Evolutionary conservation across 2,113 vertebrate species (phyloP).

Genomic region (Ginglymostoma cirratum): DNA sequence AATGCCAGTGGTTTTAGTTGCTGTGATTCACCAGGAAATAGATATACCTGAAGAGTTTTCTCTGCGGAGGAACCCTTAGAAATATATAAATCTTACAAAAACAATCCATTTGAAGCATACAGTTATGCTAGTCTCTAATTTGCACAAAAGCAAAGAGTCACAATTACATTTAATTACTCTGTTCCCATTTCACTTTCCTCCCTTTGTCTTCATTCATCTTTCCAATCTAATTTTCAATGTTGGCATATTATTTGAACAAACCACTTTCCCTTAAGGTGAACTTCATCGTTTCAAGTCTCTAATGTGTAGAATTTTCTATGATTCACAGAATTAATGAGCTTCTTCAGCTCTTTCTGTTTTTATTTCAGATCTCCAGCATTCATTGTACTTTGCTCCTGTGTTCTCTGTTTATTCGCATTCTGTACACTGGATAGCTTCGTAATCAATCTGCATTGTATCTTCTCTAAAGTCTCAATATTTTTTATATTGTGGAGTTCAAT

Average conservation of each 20-base stretch:
- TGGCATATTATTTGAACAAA: background rate
- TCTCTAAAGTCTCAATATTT: background rate
- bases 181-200: background rate
- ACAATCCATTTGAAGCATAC: background rate
- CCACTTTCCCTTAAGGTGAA: background rate
- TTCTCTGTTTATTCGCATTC: background rate
- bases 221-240: background rate
- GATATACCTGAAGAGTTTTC: background rate
- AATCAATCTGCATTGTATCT: background rate
- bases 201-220: background rate
- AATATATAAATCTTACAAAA: background rate
- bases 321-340: too few species aligned
- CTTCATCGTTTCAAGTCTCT: background rate
- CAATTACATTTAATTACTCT: background rate
- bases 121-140: background rate
- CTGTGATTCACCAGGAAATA: background rate
- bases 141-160: background rate
- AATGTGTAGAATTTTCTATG: background rate
- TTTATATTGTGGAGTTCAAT: background rate
- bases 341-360: background rate
- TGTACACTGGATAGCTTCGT: background rate
- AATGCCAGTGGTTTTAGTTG: background rate
- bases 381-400: too few species aligned
- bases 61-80: background rate
- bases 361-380: background rate